Percentiles rank a stretch among this genome's conserved stretches.
These are phyloP conservation scores for Cheilosia grossa DNA, from an alignment of 2,888 invertebrate species.

Conservation along the genomic window DNA sequence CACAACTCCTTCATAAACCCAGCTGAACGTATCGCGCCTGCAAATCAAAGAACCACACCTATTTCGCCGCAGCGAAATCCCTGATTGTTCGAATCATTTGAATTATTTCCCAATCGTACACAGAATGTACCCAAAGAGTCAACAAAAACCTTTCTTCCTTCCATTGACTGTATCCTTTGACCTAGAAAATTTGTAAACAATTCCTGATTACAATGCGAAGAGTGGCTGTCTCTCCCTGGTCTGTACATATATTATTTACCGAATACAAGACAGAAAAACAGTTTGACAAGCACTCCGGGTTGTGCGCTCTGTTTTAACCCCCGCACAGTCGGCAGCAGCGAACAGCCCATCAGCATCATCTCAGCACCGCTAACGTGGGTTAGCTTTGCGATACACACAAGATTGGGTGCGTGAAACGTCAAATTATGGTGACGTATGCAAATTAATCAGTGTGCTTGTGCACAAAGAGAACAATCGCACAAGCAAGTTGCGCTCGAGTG, in stretches of 20 bases:
- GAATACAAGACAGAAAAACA: constrained; percentile 62
- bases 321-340: background rate
- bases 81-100: constrained; percentile 48
- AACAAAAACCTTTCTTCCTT: constrained; percentile 48
- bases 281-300: constrained; percentile 66
- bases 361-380: background rate
- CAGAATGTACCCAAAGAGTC: constrained; percentile 62
- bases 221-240: constrained; percentile 25
- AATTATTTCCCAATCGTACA: constrained; percentile 68
- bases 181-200: constrained; percentile 75
- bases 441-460: constrained; percentile 74
- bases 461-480: constrained; percentile 72
- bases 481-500: constrained; percentile 72
- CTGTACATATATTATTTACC: constrained; percentile 50
- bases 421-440: constrained; percentile 76
- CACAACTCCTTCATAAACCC: too few species aligned
- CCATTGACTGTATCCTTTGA: constrained; percentile 65
- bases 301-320: constrained; percentile 1
- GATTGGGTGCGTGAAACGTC: constrained; percentile 72
- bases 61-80: background rate
- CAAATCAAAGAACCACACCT: too few species aligned
- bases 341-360: constrained; percentile 10
- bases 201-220: constrained; percentile 72
- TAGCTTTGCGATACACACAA: constrained; percentile 47
- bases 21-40: too few species aligned